Evolutionary conservation across 2,888 invertebrate species (phyloP), one percentile per base, ranked within the genome.

Genomic region (Gryllus longicercus): DNA sequence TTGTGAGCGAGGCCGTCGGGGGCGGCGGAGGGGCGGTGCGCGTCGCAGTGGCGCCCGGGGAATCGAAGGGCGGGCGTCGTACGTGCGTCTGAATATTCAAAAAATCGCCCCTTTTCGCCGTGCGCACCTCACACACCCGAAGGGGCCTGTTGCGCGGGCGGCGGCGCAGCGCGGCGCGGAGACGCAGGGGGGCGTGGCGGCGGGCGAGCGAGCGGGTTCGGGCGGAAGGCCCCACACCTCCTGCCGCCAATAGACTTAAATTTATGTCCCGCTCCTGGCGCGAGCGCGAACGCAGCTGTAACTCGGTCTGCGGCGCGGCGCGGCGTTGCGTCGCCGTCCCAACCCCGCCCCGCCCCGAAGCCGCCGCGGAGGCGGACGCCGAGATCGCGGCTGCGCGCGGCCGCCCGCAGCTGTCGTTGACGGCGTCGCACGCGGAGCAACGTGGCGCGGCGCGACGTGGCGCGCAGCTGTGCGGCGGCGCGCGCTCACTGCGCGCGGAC

Each of bases 11-110:
- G 38, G 38, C 38, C 38, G 38, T 38, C 4, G 25, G 25, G 25
- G 25, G 25, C 38, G 38, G 38, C 0, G 38, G 38, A 38, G 38
- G 38, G 16, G 14, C 1, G 16, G 14, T 11, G 14, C 16, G n/a
- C 63, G 63, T 63, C 63, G n/a, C 63, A 63, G 16, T 18, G 16
- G 63, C 63, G n/a, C 12, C 63, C 11, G 14, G 63, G n/a, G 63
- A 63, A 63, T 63, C 63, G 63, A 63, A 63, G 63, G 63, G n/a
- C 63, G 63, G 38, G n/a, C 63, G n/a, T 63, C 63, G 63, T 63
- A 63, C 63, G 63, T 63, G 63, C 63, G n/a, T 63, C 63, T 63
- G 63, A 63, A 63, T 63, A 63, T 63, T 63, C 63, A 63, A 63
- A 63, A 63, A 63, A 63, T n/a, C 63, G 63, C 63, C 63, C 38